phyloP scores from a whole-genome alignment of 1,140 invertebrate species.

The Leptinotarsa texana region DNA sequence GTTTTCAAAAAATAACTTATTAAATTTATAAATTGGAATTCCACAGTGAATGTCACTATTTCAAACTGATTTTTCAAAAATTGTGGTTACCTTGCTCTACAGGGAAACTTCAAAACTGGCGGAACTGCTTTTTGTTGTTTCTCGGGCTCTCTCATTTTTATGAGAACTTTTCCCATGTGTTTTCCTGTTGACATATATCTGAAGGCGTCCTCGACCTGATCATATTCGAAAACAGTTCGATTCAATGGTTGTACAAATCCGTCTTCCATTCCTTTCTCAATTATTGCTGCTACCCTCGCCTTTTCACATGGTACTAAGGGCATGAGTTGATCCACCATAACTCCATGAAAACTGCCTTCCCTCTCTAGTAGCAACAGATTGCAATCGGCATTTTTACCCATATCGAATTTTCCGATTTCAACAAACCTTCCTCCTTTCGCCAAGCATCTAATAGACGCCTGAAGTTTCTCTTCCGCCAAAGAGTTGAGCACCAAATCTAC shows the following conservation, averaged over 20 bases:
- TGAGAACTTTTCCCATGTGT: conserved; percentile 83
- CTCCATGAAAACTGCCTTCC: conserved; percentile 85
- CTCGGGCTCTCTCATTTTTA: conserved; percentile 68
- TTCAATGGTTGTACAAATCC: conserved; percentile 64
- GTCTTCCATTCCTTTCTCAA: conserved; percentile 59
- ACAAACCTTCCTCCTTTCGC: conserved; percentile 69
- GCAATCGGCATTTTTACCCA: conserved; percentile 66
- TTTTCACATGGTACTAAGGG: conserved; percentile 49
- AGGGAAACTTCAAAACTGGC: not conserved
- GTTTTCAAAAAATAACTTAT: no score
- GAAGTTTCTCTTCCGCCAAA: conserved; percentile 68
- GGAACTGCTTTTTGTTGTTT: not conserved
- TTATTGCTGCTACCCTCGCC: conserved; percentile 61
- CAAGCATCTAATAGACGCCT: conserved; percentile 78
- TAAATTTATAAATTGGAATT: not conserved
- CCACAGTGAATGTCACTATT: no score
- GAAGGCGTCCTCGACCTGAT: conserved; percentile 70
- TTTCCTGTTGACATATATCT: conserved; percentile 80
- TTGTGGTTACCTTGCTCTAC: not conserved
- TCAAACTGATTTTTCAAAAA: not conserved
- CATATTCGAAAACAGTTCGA: conserved; percentile 62
- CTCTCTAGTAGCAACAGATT: conserved; percentile 78
- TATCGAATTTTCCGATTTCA: conserved; percentile 80
- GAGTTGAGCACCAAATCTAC: conserved; percentile 73
- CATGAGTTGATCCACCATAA: conserved; percentile 81